These are phyloP conservation scores for Pyrrhosoma nymphula DNA, from an alignment of 2,888 invertebrate genomes.

Conservation along the genomic window DNA sequence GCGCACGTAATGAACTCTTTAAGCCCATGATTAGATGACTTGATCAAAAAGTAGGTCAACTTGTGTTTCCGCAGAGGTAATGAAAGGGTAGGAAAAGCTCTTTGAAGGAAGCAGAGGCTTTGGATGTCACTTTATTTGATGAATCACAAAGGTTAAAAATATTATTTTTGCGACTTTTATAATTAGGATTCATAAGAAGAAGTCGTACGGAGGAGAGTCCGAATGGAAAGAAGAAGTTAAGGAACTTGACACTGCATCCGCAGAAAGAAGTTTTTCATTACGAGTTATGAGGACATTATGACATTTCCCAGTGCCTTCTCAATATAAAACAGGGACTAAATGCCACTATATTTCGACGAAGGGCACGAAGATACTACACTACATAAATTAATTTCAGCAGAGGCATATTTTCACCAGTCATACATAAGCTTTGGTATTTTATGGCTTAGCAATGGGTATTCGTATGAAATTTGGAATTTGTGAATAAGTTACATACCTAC, in stretches of 20 bases:
- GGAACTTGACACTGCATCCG: neutral
- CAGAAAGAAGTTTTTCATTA: neutral
- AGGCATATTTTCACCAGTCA: too few relatives aligned
- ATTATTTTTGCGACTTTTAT: neutral
- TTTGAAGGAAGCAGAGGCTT: neutral
- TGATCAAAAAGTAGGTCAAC: conserved; percentile 11
- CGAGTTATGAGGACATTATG: neutral
- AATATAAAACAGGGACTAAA: neutral
- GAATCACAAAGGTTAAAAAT: neutral
- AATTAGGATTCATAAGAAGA: neutral
- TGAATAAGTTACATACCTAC: too few relatives aligned
- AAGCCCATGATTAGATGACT: neutral
- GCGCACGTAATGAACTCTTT: conserved; percentile 28
- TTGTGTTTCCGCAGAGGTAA: neutral
- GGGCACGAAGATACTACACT: too few relatives aligned
- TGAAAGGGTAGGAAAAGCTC: neutral
- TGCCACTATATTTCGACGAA: too few relatives aligned
- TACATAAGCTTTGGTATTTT: too few relatives aligned
- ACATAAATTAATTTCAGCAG: too few relatives aligned
- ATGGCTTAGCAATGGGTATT: too few relatives aligned
- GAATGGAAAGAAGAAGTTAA: neutral
- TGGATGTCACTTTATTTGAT: neutral
- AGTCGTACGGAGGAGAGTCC: neutral
- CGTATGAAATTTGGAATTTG: too few relatives aligned
- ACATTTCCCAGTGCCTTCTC: neutral